phyloP scores from a whole-genome alignment of 2,797 vertebrate genomes.

The Ctenochaetus hawaiiensis region DNA sequence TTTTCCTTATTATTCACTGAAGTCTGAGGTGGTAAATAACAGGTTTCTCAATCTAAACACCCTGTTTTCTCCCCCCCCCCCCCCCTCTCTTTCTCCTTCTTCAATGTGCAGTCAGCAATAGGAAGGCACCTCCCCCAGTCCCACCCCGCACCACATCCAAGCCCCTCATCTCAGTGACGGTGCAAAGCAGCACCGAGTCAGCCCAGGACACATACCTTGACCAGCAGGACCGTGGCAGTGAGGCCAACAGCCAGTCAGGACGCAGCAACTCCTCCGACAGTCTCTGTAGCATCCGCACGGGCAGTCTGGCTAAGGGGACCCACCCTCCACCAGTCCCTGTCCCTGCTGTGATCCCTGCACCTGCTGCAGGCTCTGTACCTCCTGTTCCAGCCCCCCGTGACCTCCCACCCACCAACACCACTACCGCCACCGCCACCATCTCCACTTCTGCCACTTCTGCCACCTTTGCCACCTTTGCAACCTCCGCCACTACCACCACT shows the following conservation, averaged over 20 bases:
- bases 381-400: conserved; percentile 79
- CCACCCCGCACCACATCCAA: conserved; percentile 96
- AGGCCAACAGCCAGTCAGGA: conserved; percentile 97
- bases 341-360: conserved; percentile 68
- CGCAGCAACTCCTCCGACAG: conserved; percentile 98
- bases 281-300: conserved; percentile 94
- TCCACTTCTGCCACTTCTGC: conserved; percentile 49
- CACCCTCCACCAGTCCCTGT: conserved; percentile 51
- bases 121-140: conserved; percentile 94
- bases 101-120: conserved; percentile 84
- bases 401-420: conserved; percentile 64
- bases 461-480: conserved; percentile 36
- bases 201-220: conserved; percentile 98
- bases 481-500: conserved; percentile 66
- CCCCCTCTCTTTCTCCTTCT: conserved; percentile 5
- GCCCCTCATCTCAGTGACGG: conserved; percentile 96
- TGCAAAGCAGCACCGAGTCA: conserved; percentile 99
- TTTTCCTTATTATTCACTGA: not conserved
- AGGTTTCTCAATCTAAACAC: not conserved
- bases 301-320: conserved; percentile 89
- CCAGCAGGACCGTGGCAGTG: conserved; percentile 94
- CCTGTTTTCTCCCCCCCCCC: not conserved
- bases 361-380: conserved; percentile 73
- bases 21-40: conserved; percentile 1
- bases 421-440: conserved; percentile 46